phyloP scores from a whole-genome alignment of 2,797 vertebrate genomes.

The Loris lydekkerianus region DNA sequence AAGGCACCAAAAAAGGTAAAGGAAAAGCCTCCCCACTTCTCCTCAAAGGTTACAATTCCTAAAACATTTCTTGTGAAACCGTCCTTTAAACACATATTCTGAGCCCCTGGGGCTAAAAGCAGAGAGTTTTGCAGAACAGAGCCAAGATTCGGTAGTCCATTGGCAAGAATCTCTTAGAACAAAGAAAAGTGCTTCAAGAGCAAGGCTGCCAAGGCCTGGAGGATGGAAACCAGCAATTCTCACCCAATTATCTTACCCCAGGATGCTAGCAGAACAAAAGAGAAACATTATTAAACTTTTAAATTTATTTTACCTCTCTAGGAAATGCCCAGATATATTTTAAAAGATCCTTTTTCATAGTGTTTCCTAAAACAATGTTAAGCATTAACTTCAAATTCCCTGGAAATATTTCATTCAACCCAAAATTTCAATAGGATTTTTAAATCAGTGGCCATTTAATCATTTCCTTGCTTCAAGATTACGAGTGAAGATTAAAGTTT shows the following conservation, averaged over 20 bases:
- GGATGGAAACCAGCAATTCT: neutral
- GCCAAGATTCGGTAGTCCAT: neutral
- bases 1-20: conserved; percentile 18
- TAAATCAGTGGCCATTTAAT: conserved; percentile 13
- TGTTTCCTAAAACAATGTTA: conserved; percentile 51
- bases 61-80: conserved; percentile 26
- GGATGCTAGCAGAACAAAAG: neutral
- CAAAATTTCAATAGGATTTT: conserved; percentile 29
- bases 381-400: conserved; percentile 11
- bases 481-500: conserved; percentile 27
- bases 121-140: neutral
- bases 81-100: conserved; percentile 34
- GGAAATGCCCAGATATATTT: neutral
- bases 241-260: neutral
- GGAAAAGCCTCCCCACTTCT: neutral
- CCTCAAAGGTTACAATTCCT: neutral
- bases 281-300: neutral
- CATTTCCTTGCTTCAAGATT: neutral
- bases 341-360: neutral
- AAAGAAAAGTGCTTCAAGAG: neutral
- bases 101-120: neutral
- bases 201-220: neutral
- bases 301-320: neutral
- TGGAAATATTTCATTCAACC: conserved; percentile 25
- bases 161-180: neutral